phyloP scores from a whole-genome alignment of 2,113 vertebrate species.

The Casuarius casuarius region DNA sequence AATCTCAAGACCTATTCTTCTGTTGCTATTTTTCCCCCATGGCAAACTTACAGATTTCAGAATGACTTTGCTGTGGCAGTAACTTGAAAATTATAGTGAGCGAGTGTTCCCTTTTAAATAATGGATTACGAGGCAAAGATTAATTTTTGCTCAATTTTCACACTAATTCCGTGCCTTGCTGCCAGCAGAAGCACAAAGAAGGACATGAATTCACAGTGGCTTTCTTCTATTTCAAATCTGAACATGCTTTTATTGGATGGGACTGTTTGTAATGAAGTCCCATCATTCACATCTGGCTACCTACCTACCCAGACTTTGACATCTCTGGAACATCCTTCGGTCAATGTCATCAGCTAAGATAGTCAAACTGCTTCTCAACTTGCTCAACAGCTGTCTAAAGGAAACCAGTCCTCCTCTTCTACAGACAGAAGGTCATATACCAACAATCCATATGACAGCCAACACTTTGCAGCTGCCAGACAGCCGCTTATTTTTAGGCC shows the following conservation, averaged over 20 bases:
- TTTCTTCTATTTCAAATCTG: neutral
- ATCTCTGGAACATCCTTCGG: neutral
- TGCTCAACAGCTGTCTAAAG: neutral
- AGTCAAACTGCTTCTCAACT: neutral
- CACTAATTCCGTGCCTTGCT: conserved; percentile 38
- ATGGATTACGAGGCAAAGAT: conserved; percentile 60
- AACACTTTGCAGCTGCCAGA: neutral
- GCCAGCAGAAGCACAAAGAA: conserved; percentile 30
- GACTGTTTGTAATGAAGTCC: neutral
- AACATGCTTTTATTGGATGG: neutral
- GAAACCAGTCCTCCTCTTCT: neutral
- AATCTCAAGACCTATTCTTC: conserved; percentile 41
- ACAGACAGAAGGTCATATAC: neutral
- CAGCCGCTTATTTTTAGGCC: neutral
- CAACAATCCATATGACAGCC: neutral
- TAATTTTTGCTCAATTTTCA: conserved; percentile 62
- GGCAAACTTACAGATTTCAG: conserved; percentile 61
- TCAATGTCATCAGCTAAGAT: neutral
- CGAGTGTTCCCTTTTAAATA: conserved; percentile 62
- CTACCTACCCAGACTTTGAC: neutral
- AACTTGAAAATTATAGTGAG: conserved; percentile 59
- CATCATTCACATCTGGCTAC: neutral
- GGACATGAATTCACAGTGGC: conserved; percentile 33
- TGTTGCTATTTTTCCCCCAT: conserved; percentile 44
- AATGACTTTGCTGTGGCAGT: conserved; percentile 59